Conservation (phyloP, 2,113 vertebrate genomes). For the Phaethornis superciliosus region DNA sequence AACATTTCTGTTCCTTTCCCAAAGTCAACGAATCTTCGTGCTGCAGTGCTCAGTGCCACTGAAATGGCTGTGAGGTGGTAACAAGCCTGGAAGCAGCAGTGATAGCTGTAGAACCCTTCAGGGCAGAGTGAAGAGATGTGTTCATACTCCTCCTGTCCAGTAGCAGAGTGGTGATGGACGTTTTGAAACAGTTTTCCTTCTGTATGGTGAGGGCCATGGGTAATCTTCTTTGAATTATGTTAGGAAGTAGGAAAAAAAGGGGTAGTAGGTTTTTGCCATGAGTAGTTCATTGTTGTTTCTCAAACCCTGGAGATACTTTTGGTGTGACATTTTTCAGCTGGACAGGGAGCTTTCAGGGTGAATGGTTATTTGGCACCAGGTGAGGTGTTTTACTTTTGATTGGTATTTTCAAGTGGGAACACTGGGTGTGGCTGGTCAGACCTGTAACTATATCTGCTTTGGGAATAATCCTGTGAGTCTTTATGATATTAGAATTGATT, state of each 20-base stretch:
- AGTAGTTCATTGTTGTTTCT: rapidly evolving
- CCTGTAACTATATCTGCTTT: not conserved
- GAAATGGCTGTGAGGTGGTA: not conserved
- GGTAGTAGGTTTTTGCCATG: not conserved
- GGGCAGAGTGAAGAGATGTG: rapidly evolving
- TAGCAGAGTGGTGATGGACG: rapidly evolving
- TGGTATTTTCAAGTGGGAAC: not conserved
- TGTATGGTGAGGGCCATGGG: not conserved
- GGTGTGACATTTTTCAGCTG: not conserved
- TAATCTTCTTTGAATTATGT: not conserved
- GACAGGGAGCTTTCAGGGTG: not conserved
- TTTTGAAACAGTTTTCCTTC: not conserved
- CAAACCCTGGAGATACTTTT: not conserved
- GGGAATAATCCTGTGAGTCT: not conserved
- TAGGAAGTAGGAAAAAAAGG: not conserved
- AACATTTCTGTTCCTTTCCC: too few species aligned
- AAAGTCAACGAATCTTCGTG: too few species aligned
- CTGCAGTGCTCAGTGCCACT: too few species aligned
- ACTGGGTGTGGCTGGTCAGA: not conserved
- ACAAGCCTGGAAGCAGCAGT: not conserved
- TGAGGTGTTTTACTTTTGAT: not conserved
- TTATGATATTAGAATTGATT: not conserved
- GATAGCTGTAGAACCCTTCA: not conserved
- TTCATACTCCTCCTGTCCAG: not conserved
- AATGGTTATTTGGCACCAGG: not conserved